These are phyloP conservation scores for Myiagra hebetior DNA, from an alignment of 2,113 vertebrate genomes.

Conservation along the genomic window DNA sequence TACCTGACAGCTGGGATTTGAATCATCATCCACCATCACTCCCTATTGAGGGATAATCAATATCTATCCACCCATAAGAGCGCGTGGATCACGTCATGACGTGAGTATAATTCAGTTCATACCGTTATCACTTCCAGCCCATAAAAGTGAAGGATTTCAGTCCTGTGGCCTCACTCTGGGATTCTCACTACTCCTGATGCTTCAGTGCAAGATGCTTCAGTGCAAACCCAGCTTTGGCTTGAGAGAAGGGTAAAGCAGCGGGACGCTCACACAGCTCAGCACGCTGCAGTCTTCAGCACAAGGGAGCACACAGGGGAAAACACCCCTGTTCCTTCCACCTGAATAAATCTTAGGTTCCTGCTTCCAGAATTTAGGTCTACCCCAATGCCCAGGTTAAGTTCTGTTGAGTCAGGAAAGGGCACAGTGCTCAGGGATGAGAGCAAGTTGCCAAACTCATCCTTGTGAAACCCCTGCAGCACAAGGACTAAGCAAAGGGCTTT, in stretches of 20 bases:
- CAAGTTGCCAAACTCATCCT: background rate
- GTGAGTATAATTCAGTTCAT: slow-evolving; percentile 8
- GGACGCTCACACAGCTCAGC: background rate
- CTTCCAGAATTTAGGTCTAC: background rate
- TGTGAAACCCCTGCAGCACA: background rate
- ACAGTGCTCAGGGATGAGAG: background rate
- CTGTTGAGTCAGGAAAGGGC: background rate
- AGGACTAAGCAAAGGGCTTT: background rate
- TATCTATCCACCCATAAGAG: background rate
- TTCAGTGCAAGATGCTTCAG: background rate
- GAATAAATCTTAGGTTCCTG: background rate
- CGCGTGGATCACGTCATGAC: background rate
- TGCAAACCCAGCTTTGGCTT: background rate
- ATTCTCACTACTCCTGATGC: background rate
- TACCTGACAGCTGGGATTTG: background rate
- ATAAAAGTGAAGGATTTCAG: slow-evolving; percentile 36
- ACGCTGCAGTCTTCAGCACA: background rate
- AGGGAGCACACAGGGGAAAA: background rate
- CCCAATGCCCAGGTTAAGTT: background rate
- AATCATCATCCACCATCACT: background rate
- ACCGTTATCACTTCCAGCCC: background rate
- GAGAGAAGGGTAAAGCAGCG: background rate
- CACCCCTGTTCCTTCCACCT: background rate
- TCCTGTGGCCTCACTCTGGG: background rate
- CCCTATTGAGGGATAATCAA: slow-evolving; percentile 23